phyloP scores from a whole-genome alignment of 2,888 invertebrate species.

The Hemicrepidius hirtus region DNA sequence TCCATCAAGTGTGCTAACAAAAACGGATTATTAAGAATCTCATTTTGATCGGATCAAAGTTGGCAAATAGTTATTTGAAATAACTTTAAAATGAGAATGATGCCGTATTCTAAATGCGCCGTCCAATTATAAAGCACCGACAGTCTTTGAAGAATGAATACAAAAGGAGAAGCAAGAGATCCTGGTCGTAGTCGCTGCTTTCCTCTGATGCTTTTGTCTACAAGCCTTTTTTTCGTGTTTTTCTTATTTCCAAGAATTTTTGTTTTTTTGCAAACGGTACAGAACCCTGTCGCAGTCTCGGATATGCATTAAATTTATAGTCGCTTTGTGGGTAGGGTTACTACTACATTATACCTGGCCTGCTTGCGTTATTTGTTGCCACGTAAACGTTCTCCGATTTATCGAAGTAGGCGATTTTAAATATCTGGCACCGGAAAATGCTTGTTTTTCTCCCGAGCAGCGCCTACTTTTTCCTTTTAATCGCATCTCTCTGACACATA shows the following conservation, averaged over 20 bases:
- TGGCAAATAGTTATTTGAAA: constrained; percentile 11
- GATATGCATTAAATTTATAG: constrained; percentile 24
- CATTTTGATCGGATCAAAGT: neutral
- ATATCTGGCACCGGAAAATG: neutral
- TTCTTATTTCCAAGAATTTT: constrained; percentile 12
- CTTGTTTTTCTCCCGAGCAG: too few relatives aligned
- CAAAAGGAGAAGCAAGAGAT: constrained; percentile 18
- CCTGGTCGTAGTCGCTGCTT: constrained; percentile 13
- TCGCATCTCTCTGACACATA: constrained; percentile 7
- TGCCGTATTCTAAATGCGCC: constrained; percentile 19
- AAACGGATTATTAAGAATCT: neutral
- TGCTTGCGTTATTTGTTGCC: neutral
- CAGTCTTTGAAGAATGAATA: constrained; percentile 31
- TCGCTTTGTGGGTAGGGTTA: constrained; percentile 10
- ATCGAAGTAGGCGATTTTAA: neutral
- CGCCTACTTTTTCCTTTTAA: neutral
- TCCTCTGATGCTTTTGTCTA: constrained; percentile 26
- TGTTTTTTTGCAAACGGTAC: constrained; percentile 17
- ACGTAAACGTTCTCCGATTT: constrained; percentile 5
- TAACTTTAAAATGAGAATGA: neutral
- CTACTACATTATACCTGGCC: constrained; percentile 5
- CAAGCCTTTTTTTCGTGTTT: constrained; percentile 17
- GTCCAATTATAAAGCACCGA: constrained; percentile 32
- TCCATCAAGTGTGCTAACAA: neutral
- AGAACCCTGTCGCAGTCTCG: constrained; percentile 3